These are phyloP conservation scores for Ceraclea dissimilis DNA, from an alignment of 2,888 invertebrate species.

Conservation along the genomic window DNA sequence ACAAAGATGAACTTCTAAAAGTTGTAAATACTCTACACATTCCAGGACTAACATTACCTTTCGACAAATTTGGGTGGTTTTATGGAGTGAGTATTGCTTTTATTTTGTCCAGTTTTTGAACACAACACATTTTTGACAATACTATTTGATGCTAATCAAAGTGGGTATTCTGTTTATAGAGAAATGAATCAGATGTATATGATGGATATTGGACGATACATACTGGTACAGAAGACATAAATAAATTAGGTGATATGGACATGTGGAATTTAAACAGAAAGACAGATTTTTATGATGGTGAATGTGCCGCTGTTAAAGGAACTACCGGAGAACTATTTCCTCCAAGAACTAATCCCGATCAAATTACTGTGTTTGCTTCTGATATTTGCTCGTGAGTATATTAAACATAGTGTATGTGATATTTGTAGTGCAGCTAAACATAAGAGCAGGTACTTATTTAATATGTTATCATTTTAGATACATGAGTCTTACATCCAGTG, in stretches of 20 bases:
- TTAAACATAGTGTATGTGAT: not conserved
- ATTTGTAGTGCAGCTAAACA: not conserved
- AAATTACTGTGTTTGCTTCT: constrained; percentile 60
- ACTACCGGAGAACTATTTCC: constrained; percentile 78
- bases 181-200: constrained; percentile 62
- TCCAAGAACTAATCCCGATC: constrained; percentile 51
- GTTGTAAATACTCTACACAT: constrained; percentile 48
- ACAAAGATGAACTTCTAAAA: constrained; percentile 61
- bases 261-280: constrained; percentile 59
- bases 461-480: no score
- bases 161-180: constrained; percentile 46
- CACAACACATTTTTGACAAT: not conserved
- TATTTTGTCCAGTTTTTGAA: not conserved
- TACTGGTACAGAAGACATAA: constrained; percentile 61
- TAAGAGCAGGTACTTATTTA: no score
- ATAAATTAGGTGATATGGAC: constrained; percentile 58
- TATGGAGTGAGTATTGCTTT: constrained; percentile 52
- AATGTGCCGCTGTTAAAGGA: constrained; percentile 64
- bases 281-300: constrained; percentile 48
- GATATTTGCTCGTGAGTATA: constrained; percentile 70
- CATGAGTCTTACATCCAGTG: constrained; percentile 22
- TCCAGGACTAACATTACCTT: constrained; percentile 51
- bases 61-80: constrained; percentile 80
- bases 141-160: not conserved
- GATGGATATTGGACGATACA: constrained; percentile 74